phyloP scores from a whole-genome alignment of 1,140 invertebrate genomes.

The Babylonia areolata region DNA sequence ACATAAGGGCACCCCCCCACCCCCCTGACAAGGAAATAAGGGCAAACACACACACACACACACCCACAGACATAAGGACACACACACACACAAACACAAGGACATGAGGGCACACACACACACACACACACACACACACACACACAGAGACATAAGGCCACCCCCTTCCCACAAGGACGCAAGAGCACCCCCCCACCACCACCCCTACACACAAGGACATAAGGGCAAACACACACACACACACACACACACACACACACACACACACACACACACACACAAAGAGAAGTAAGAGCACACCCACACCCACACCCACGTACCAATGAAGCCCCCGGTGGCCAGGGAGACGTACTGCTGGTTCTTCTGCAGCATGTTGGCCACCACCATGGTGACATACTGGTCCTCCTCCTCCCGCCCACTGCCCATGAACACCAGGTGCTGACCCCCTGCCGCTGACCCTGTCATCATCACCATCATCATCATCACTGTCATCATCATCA shows the following conservation, averaged over 20 bases:
- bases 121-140: no score
- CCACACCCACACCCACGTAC: conserved; percentile 56
- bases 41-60: no score
- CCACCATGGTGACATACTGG: conserved; percentile 98
- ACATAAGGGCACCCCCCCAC: no score
- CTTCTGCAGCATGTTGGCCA: conserved; percentile 96
- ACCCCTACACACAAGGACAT: neutral
- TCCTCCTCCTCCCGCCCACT: conserved; percentile 97
- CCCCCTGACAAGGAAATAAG: no score
- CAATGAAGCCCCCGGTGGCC: conserved; percentile 93
- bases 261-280: conserved; percentile 8
- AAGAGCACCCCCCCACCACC: no score
- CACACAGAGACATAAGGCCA: no score
- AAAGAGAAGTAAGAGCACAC: no score
- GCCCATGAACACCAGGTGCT: conserved; percentile 98
- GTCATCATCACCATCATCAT: neutral
- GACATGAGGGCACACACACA: no score
- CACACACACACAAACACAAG: no score
- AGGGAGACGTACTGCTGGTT: conserved; percentile 94
- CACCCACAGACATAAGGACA: no score
- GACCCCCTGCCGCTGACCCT: conserved; percentile 91
- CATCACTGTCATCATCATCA: conserved; percentile 5
- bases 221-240: neutral
- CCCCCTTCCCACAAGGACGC: no score
- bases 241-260: conserved; percentile 7